Conservation (phyloP, 2,113 vertebrate species). For the Corapipo altera region DNA sequence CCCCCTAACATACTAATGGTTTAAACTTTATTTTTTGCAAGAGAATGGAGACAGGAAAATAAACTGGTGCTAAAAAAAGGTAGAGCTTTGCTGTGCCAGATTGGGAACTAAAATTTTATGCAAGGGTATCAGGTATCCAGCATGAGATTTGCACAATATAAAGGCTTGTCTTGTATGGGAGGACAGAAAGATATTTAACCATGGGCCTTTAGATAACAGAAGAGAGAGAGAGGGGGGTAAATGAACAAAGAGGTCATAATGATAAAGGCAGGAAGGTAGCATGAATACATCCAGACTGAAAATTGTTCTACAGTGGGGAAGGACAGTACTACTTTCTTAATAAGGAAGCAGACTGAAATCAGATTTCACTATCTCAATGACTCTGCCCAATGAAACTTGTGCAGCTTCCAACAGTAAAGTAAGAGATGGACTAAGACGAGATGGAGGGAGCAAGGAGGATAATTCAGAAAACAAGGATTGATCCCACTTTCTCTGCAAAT, state of each 20-base stretch:
- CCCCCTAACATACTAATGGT: neutral
- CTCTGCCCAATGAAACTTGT: neutral
- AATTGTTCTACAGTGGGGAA: neutral
- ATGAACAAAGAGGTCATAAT: neutral
- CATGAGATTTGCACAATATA: neutral
- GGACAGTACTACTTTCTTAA: neutral
- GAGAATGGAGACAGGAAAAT: neutral
- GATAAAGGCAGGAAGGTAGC: neutral
- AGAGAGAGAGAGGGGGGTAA: neutral
- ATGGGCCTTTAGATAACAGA: neutral
- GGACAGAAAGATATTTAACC: neutral
- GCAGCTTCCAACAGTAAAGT: neutral
- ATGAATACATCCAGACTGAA: neutral
- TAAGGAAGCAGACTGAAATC: slow-evolving; percentile 39
- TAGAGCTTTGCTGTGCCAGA: neutral
- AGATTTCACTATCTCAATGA: neutral
- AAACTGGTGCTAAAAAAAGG: neutral
- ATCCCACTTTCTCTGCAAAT: neutral
- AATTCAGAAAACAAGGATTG: neutral
- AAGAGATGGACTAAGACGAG: neutral
- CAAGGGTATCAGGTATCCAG: neutral
- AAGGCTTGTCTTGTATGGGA: neutral
- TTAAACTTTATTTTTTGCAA: neutral
- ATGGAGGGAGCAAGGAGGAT: neutral
- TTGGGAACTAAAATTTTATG: neutral